Conservation (phyloP, 1,140 invertebrate genomes). For the Eriocheir sinensis region DNA sequence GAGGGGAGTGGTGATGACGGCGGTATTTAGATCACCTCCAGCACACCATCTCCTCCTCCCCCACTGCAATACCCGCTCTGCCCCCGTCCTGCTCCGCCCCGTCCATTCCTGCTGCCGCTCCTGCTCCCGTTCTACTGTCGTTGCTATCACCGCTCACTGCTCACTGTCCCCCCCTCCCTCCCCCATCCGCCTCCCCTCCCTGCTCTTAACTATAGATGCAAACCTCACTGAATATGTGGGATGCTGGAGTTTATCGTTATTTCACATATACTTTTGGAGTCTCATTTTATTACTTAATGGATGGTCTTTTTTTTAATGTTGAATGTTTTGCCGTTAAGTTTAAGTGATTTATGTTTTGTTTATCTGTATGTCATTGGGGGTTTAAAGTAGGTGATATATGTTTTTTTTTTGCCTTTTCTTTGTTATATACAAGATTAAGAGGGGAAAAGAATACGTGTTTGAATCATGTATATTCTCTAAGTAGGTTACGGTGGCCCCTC, state of each 20-base stretch:
- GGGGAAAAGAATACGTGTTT: too few species aligned
- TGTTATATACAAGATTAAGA: background rate
- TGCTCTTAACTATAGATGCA: too few species aligned
- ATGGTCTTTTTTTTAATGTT: background rate
- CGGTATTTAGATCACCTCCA: constrained; percentile 6
- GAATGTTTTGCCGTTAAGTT: too few species aligned
- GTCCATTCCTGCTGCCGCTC: constrained; percentile 1
- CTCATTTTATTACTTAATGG: background rate
- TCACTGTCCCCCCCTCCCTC: background rate
- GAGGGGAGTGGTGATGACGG: constrained; percentile 6
- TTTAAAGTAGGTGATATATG: background rate
- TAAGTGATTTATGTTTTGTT: background rate
- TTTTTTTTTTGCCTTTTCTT: background rate
- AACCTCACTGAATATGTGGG: background rate
- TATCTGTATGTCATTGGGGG: background rate
- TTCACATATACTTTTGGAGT: background rate
- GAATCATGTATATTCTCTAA: background rate
- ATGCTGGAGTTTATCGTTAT: background rate
- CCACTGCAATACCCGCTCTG: background rate
- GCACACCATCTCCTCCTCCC: too few species aligned
- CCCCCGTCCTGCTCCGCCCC: constrained; percentile 2
- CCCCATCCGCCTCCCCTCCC: too few species aligned
- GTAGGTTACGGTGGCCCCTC: too few species aligned
- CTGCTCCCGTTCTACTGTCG: background rate
- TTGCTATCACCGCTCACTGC: too few species aligned